Evolutionary conservation across 2,888 invertebrate species (phyloP).

Genomic region (Tiliacea citrago): DNA sequence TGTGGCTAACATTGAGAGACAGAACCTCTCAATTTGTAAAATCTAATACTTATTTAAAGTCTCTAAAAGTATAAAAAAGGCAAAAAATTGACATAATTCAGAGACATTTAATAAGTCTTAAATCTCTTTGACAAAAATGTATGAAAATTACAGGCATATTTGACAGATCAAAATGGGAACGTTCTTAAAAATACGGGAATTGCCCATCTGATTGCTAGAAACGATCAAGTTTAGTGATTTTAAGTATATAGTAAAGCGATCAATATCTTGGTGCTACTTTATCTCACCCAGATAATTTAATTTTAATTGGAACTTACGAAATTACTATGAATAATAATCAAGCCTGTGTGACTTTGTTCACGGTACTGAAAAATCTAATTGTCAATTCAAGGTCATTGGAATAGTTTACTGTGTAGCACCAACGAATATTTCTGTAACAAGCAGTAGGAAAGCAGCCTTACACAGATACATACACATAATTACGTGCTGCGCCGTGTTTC

Average conservation of each 20-base stretch:
- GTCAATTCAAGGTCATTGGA: background rate
- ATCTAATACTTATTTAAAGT: background rate
- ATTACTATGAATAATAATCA: too few relatives aligned
- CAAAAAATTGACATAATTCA: too few relatives aligned
- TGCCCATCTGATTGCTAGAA: background rate
- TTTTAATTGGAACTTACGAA: background rate
- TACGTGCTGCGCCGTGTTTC: conserved; percentile 50
- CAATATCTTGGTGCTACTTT: background rate
- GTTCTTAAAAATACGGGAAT: background rate
- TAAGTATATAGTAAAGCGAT: background rate
- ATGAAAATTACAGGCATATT: background rate
- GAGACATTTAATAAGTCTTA: too few relatives aligned
- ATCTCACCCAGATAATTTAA: too few relatives aligned
- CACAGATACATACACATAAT: conserved; percentile 46
- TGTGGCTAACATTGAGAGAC: too few relatives aligned
- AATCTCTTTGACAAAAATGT: background rate
- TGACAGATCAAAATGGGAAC: background rate
- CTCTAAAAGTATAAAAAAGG: background rate
- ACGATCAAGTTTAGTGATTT: background rate
- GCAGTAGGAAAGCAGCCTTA: conserved; percentile 45
- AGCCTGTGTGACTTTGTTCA: background rate
- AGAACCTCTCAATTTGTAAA: background rate
- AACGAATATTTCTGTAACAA: background rate
- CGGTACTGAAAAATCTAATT: too few relatives aligned
- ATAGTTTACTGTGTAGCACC: background rate